phyloP scores from a whole-genome alignment of 2,888 invertebrate species.

The Digitonthophagus gazella region DNA sequence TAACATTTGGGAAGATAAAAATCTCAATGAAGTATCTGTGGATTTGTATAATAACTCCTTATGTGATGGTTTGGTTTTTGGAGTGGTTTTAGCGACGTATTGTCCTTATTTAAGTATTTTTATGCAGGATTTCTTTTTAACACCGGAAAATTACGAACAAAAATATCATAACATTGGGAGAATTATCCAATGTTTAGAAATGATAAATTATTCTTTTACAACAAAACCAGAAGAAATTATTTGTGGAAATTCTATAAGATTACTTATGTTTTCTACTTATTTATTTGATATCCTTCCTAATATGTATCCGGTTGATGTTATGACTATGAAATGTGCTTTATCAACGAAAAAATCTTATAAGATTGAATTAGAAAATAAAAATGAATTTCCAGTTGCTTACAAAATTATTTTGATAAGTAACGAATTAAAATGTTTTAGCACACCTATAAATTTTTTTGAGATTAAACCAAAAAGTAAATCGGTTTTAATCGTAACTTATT shows the following conservation, averaged over 20 bases:
- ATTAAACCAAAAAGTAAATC: slow-evolving; percentile 26
- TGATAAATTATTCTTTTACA: slow-evolving; percentile 57
- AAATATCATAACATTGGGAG: slow-evolving; percentile 60
- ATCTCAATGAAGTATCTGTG: background rate
- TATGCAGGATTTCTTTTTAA: slow-evolving; percentile 52
- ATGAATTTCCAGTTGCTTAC: slow-evolving; percentile 37
- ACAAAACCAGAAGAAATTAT: slow-evolving; percentile 56
- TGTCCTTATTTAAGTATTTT: slow-evolving; percentile 58
- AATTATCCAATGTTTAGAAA: slow-evolving; percentile 56
- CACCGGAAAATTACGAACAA: slow-evolving; percentile 47
- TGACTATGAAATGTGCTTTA: slow-evolving; percentile 54
- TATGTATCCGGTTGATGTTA: slow-evolving; percentile 51
- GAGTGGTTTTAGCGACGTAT: slow-evolving; percentile 56
- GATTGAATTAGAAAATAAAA: slow-evolving; percentile 49
- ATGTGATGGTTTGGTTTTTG: slow-evolving; percentile 57
- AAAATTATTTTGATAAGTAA: slow-evolving; percentile 40
- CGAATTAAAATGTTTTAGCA: slow-evolving; percentile 35
- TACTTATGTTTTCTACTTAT: slow-evolving; percentile 56
- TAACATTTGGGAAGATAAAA: background rate
- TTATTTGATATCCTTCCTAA: slow-evolving; percentile 59
- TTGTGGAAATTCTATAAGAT: slow-evolving; percentile 57
- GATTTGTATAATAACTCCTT: slow-evolving; percentile 6
- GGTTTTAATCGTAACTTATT: slow-evolving; percentile 36
- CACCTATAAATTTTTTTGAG: background rate
- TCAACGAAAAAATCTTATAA: slow-evolving; percentile 50